Evolutionary conservation across 2,888 invertebrate species (phyloP).

Genomic region (Andrena praecox): DNA sequence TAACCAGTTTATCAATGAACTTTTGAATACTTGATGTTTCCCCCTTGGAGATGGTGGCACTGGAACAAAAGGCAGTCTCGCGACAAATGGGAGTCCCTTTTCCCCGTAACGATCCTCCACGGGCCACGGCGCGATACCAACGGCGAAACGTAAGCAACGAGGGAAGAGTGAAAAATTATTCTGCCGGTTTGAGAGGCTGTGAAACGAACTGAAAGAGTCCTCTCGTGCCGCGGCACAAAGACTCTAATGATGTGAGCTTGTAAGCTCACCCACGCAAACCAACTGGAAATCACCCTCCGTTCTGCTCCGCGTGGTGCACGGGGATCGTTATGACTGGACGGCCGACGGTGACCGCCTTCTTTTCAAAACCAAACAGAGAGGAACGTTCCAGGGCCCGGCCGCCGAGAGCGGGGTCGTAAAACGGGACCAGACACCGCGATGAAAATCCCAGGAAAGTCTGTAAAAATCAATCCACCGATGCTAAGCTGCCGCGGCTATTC

Average conservation of each 20-base stretch:
- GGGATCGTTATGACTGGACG: conserved; percentile 48
- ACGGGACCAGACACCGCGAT: background rate
- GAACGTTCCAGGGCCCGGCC: background rate
- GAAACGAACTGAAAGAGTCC: conserved; percentile 55
- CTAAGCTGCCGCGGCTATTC: background rate
- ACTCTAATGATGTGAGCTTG: conserved; percentile 63
- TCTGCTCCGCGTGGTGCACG: conserved; percentile 6
- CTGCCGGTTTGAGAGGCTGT: conserved; percentile 32
- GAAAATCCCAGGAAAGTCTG: background rate
- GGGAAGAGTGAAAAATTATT: conserved; percentile 39
- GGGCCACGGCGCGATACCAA: conserved; percentile 27
- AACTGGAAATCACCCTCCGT: conserved; percentile 69
- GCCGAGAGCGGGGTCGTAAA: background rate
- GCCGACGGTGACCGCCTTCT: conserved; percentile 42
- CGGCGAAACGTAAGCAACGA: conserved; percentile 7
- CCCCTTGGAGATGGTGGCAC: background rate
- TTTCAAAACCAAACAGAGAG: conserved; percentile 6
- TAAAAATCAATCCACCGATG: too few relatives aligned
- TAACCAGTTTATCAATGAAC: too few relatives aligned
- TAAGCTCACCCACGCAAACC: conserved; percentile 62
- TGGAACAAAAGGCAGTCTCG: background rate
- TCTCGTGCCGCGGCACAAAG: conserved; percentile 55
- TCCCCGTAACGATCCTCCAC: conserved; percentile 35
- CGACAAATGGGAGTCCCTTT: conserved; percentile 11
- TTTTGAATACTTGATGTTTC: too few relatives aligned